These are phyloP conservation scores for Capra hircus DNA, from an alignment of 2,113 vertebrate species.

Conservation along the genomic window DNA sequence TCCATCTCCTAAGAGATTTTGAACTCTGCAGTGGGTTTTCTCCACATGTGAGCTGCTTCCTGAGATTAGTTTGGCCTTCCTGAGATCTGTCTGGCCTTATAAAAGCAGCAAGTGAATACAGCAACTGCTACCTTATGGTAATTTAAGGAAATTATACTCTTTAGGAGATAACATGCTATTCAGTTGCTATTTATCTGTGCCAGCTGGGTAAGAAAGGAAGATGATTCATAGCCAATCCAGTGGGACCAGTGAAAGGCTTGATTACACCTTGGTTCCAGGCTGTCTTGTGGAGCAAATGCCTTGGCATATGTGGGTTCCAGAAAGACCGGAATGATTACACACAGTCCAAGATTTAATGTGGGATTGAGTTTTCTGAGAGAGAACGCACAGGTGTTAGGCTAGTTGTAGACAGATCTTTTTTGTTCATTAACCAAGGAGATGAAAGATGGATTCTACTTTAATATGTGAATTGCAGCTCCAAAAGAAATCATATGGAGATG, in stretches of 20 bases:
- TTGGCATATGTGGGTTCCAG: constrained; percentile 8
- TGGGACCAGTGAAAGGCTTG: constrained; percentile 44
- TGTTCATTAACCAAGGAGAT: not conserved
- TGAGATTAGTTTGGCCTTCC: constrained; percentile 22
- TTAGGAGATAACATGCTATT: constrained; percentile 31
- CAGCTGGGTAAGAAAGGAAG: constrained; percentile 39
- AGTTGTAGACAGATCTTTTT: not conserved
- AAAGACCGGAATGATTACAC: not conserved
- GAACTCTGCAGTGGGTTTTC: not conserved
- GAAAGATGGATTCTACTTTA: constrained; percentile 22
- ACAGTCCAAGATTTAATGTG: constrained; percentile 49
- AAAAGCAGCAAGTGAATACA: constrained; percentile 11
- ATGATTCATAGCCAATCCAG: constrained; percentile 27
- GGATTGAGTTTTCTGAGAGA: constrained; percentile 38
- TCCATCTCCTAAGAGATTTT: constrained; percentile 30
- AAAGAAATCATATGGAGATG: not conserved
- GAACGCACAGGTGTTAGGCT: not conserved
- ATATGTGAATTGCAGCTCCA: not conserved
- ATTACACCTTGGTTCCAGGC: constrained; percentile 62
- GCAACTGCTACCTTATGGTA: not conserved
- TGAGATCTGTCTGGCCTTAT: not conserved
- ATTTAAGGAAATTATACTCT: constrained; percentile 47
- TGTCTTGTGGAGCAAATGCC: constrained; percentile 35
- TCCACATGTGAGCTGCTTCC: not conserved
- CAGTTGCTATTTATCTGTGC: constrained; percentile 44